Percentiles rank a stretch among this genome's conserved stretches.
These are phyloP conservation scores for Eupelmus urozonus DNA, from an alignment of 2,888 invertebrate genomes.

Conservation along the genomic window DNA sequence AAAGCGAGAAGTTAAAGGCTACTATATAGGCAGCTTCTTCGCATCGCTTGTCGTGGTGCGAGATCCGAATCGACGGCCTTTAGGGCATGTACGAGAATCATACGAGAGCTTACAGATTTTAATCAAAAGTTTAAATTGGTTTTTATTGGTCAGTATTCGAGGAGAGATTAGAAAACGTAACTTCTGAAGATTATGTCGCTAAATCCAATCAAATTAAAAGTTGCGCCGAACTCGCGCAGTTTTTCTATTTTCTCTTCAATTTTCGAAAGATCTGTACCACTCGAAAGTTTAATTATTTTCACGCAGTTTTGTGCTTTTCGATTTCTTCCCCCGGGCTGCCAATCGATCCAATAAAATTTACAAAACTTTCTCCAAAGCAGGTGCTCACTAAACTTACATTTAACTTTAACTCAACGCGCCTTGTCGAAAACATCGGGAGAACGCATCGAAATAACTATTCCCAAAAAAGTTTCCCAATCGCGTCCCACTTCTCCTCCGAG, in stretches of 20 bases:
- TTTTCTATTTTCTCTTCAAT: not conserved
- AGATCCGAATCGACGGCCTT: too few relatives aligned
- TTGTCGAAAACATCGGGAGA: constrained; percentile 33
- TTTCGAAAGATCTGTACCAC: not conserved
- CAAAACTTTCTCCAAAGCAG: constrained; percentile 31
- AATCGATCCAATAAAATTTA: constrained; percentile 39
- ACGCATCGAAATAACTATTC: constrained; percentile 35
- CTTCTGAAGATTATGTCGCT: too few relatives aligned
- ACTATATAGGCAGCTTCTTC: too few relatives aligned
- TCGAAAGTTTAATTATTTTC: constrained; percentile 41
- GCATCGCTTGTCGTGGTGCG: too few relatives aligned
- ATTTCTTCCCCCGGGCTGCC: constrained; percentile 14
- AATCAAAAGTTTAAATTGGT: too few relatives aligned
- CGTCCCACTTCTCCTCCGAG: not conserved
- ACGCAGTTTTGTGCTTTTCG: constrained; percentile 25
- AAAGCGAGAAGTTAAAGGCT: too few relatives aligned
- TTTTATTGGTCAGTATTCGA: too few relatives aligned
- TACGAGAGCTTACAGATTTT: too few relatives aligned
- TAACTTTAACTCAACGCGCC: constrained; percentile 8
- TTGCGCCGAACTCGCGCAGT: not conserved
- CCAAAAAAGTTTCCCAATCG: constrained; percentile 16
- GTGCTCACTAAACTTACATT: too few relatives aligned
- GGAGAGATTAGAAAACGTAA: not conserved
- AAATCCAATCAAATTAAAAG: constrained; percentile 28
- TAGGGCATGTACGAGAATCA: too few relatives aligned